A percentile compares a stretch with the other conserved stretches of the same genome.
phyloP scores from a whole-genome alignment of 2,888 invertebrate genomes.

The Tetanocera ferruginea region DNA sequence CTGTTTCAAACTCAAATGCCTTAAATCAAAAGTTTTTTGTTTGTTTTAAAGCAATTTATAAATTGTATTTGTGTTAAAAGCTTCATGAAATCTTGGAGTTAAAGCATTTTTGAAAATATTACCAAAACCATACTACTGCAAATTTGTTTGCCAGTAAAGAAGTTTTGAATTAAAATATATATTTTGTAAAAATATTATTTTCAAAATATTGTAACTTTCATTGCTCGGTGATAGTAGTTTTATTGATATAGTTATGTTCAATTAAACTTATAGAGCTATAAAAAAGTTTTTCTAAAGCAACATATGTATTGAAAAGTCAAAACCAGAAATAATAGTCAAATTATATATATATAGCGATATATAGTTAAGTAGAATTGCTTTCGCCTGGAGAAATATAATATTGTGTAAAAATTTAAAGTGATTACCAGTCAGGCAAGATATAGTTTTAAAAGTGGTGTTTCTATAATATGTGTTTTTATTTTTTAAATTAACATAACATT shows the following conservation, averaged over 20 bases:
- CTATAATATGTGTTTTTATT: not conserved
- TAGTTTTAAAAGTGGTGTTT: not conserved
- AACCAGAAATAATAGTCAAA: conserved; percentile 12
- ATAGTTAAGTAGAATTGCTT: not conserved
- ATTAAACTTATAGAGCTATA: not conserved
- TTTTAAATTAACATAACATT: not conserved
- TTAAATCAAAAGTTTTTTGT: too few relatives aligned
- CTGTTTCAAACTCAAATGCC: too few relatives aligned
- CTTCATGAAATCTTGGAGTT: too few relatives aligned
- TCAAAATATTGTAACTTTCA: not conserved
- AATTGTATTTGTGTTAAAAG: too few relatives aligned
- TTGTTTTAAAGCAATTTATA: too few relatives aligned
- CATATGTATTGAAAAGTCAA: conserved; percentile 21
- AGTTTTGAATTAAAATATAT: not conserved
- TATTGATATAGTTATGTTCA: not conserved
- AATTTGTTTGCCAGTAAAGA: not conserved
- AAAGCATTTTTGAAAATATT: too few relatives aligned
- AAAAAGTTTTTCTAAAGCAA: not conserved
- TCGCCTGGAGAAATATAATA: not conserved
- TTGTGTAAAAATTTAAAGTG: not conserved
- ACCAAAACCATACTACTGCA: not conserved
- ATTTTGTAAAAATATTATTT: not conserved
- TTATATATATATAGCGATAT: not conserved
- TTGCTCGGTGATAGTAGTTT: not conserved
- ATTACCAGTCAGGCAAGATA: not conserved